Base-by-base conservation (phyloP, 2,888 invertebrate genomes). In the Drosophila limbata region DNA sequence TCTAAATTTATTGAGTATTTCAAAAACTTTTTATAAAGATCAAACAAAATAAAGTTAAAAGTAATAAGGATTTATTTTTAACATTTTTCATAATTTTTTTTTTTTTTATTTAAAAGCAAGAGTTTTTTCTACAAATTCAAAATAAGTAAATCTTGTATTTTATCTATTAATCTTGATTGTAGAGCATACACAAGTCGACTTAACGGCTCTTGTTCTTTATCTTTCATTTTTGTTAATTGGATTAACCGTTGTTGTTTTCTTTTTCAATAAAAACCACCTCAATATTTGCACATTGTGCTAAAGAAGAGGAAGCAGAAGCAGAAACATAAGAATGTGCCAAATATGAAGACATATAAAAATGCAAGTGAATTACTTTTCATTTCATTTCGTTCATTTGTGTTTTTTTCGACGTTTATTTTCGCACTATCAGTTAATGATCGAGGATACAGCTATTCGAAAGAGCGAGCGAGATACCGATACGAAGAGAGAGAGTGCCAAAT, bases 191-290 rank as follows among this genome's bases (percentile, higher is more conserved):
- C 6, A 40, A 53, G 51, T 72, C 79, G 79, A 40, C 42, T 42
- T 47, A 9, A n/a, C 28, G 5, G 15, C n/a, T 15, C 11, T 19
- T 17, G 4, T 45, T 21, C 25, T 35, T 48, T 50, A 48, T 40
- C 56, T 64, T 59, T 66, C 68, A 62, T 70, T 86, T 88, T 79
- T 84, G 79, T 88, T 84, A 84, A 84, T 84, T 84, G 84, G 84
- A 84, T 84, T 84, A 84, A 75, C 79, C 56, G 89, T 75, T 80
- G 75, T 83, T 83, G 70, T 70, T 86, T 66, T 64, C 64, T 67
- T 69, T 67, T 77, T 82, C 65, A 71, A 70, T 51, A 69, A 69
- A 69, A 68, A 66, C 35, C 47, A 86, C 88, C 86, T 72, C 76
- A 70, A 88, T 76, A 64, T 71, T 86, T 79, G 66, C 52, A 52